These are phyloP conservation scores for Dipodomys ordii DNA, from an alignment of 2,113 vertebrate species.

Conservation along the genomic window DNA sequence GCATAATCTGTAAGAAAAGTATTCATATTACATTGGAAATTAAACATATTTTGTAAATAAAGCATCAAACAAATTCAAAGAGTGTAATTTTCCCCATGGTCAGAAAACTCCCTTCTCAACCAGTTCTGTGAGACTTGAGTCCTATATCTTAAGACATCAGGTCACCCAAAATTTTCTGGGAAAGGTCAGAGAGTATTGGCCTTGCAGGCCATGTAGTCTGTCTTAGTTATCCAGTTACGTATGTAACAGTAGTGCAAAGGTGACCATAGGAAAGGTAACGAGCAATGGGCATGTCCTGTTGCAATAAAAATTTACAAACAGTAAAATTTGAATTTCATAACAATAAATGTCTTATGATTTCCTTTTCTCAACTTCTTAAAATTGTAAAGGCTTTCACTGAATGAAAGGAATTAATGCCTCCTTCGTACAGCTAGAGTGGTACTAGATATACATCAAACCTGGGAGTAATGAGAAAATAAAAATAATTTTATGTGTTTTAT, in stretches of 20 bases:
- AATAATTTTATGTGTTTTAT: slow-evolving; percentile 21
- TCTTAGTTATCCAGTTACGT: background rate
- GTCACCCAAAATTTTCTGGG: background rate
- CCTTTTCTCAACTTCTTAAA: background rate
- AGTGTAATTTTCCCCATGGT: background rate
- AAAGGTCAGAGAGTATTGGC: background rate
- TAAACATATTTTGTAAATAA: slow-evolving; percentile 20
- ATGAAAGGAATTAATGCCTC: background rate
- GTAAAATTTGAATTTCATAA: slow-evolving; percentile 26
- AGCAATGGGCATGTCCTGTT: background rate
- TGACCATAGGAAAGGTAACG: background rate
- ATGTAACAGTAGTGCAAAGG: background rate
- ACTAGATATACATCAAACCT: background rate
- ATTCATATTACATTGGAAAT: slow-evolving; percentile 5
- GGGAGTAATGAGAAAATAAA: background rate
- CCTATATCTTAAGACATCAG: background rate
- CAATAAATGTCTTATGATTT: background rate
- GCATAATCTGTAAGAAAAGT: slow-evolving; percentile 93
- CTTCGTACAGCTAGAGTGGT: background rate
- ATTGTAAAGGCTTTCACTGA: background rate
- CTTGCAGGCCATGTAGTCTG: background rate
- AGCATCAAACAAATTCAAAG: slow-evolving; percentile 17
- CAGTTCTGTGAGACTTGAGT: background rate
- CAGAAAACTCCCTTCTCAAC: background rate
- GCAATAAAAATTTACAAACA: background rate